Evolutionary conservation across 2,797 vertebrate species (phyloP).

Genomic region (Girardinus metallicus): DNA sequence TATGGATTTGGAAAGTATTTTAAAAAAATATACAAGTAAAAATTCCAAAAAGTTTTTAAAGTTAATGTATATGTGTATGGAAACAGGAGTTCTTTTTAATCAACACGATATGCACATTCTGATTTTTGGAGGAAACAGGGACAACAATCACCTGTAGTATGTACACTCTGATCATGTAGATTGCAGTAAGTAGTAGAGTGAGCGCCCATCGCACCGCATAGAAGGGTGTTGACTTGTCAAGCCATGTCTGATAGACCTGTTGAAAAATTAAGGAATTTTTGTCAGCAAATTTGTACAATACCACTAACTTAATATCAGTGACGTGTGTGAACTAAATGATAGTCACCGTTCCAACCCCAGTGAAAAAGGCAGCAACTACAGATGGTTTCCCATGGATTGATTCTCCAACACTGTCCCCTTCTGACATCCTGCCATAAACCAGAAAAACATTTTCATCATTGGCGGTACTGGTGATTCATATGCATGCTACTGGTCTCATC

Average conservation of each 20-base stretch:
- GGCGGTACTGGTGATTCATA: too few species aligned
- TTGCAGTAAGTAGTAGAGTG: conserved; percentile 89
- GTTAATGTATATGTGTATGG: not conserved
- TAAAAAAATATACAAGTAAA: not conserved
- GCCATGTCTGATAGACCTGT: conserved; percentile 97
- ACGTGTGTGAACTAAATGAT: not conserved
- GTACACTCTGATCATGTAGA: conserved; percentile 99
- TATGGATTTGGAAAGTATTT: not conserved
- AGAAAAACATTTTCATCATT: conserved; percentile 33
- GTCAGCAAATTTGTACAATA: conserved; percentile 4
- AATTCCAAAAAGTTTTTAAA: not conserved
- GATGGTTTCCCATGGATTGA: conserved; percentile 96
- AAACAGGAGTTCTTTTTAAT: not conserved
- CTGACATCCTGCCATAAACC: conserved; percentile 90
- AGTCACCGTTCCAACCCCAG: conserved; percentile 92
- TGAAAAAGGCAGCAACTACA: conserved; percentile 90
- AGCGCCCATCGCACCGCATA: conserved; percentile 89
- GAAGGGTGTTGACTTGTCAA: conserved; percentile 98
- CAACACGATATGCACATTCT: not conserved
- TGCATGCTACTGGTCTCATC: not conserved
- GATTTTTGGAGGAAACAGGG: not conserved
- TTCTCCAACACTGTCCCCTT: conserved; percentile 97
- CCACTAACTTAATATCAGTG: not conserved
- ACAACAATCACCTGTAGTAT: conserved; percentile 89
- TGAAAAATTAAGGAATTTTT: conserved; percentile 25